These are phyloP conservation scores for Andrena chrysosceles DNA, from an alignment of 2,888 invertebrate genomes.

Conservation along the genomic window DNA sequence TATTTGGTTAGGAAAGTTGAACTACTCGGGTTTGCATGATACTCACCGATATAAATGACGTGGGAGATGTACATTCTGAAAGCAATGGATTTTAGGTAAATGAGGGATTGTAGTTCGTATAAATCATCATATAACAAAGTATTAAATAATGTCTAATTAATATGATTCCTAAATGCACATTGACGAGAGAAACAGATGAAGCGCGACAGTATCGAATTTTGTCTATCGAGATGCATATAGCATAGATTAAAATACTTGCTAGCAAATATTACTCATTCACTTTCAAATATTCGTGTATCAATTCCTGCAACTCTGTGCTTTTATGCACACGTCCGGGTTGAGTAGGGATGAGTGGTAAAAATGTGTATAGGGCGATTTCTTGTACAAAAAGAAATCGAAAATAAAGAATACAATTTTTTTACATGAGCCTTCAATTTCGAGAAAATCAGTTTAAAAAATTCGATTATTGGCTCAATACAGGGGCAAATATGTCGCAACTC, in stretches of 20 bases:
- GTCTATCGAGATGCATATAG: slow-evolving; percentile 14
- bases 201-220: slow-evolving; percentile 57
- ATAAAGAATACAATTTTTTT: too few relatives aligned
- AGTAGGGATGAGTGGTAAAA: too few relatives aligned
- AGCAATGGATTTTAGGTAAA: slow-evolving; percentile 26
- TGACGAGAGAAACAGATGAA: slow-evolving; percentile 60
- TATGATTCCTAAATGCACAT: slow-evolving; percentile 9
- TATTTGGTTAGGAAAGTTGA: slow-evolving; percentile 53
- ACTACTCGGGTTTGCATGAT: background rate
- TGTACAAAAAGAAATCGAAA: too few relatives aligned
- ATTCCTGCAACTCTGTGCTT: background rate
- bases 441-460: too few relatives aligned
- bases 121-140: slow-evolving; percentile 46
- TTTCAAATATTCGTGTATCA: background rate
- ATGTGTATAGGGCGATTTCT: too few relatives aligned
- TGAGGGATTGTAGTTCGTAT: slow-evolving; percentile 28
- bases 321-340: background rate
- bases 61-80: slow-evolving; percentile 63
- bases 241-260: slow-evolving; percentile 1
- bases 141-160: slow-evolving; percentile 21
- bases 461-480: too few relatives aligned
- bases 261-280: background rate
- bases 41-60: slow-evolving; percentile 66
- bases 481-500: too few relatives aligned
- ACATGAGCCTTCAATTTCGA: too few relatives aligned